These are phyloP conservation scores for Oophaga sylvatica DNA, from an alignment of 2,797 vertebrate genomes.

Conservation along the genomic window DNA sequence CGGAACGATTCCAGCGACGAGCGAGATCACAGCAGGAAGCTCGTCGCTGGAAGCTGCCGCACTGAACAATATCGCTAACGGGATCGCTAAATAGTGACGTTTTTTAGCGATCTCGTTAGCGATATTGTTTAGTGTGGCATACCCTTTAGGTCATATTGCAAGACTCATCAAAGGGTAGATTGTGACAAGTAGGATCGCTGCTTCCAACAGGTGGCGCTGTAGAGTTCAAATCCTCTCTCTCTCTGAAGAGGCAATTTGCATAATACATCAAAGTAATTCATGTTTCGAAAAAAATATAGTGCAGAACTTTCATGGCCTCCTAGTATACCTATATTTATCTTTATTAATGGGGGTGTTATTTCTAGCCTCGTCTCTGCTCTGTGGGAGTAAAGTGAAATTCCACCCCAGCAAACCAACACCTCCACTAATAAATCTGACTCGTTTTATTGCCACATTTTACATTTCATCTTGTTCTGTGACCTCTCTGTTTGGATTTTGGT, in stretches of 20 bases:
- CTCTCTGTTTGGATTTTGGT: not conserved
- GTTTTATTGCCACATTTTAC: not conserved
- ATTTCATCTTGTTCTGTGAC: not conserved
- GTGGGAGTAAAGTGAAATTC: slow-evolving; percentile 24
- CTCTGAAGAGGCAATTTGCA: not conserved
- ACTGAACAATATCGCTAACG: too few species aligned
- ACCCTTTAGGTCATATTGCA: too few species aligned
- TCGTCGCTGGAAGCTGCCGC: too few species aligned
- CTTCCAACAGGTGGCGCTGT: too few species aligned
- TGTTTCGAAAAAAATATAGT: not conserved
- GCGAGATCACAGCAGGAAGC: too few species aligned
- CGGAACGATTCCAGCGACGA: too few species aligned
- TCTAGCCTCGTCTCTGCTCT: not conserved
- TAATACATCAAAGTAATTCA: not conserved
- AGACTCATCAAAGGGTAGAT: too few species aligned
- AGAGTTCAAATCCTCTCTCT: too few species aligned
- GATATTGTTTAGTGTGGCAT: too few species aligned
- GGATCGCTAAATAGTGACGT: too few species aligned
- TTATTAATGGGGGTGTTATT: not conserved
- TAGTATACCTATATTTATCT: not conserved
- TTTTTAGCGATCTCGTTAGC: too few species aligned
- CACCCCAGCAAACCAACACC: not conserved
- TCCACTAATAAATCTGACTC: not conserved
- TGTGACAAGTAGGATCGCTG: too few species aligned
- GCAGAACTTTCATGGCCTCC: not conserved